These are phyloP conservation scores for Remorina albescens DNA, from an alignment of 2,797 vertebrate genomes.

Conservation along the genomic window DNA sequence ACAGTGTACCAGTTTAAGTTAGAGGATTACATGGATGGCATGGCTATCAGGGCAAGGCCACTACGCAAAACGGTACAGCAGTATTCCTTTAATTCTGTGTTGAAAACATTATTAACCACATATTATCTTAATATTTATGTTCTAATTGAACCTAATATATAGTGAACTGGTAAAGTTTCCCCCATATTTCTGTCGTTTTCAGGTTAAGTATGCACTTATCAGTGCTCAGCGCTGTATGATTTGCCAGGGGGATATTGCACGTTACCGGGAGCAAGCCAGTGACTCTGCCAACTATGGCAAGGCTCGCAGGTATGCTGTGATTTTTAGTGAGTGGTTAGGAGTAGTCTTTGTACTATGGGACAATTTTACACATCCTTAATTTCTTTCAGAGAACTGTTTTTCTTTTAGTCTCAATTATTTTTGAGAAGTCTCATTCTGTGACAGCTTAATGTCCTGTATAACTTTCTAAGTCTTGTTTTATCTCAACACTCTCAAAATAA, in stretches of 20 bases:
- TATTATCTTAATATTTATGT: too few relatives aligned
- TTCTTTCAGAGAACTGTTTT: neutral
- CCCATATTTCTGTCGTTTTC: constrained; percentile 38
- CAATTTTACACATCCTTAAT: neutral
- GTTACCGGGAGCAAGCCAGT: constrained; percentile 95
- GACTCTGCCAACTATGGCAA: constrained; percentile 97
- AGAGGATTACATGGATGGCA: constrained; percentile 97
- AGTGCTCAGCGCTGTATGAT: constrained; percentile 98
- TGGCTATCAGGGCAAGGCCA: constrained; percentile 94
- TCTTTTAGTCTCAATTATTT: neutral
- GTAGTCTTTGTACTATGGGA: neutral
- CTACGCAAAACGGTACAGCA: constrained; percentile 91
- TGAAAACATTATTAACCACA: too few relatives aligned
- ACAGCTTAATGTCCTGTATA: neutral
- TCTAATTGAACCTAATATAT: neutral
- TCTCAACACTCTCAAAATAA: neutral
- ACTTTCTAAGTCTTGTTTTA: neutral
- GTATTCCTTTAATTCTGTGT: neutral
- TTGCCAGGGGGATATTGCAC: constrained; percentile 96
- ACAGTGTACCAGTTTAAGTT: constrained; percentile 94
- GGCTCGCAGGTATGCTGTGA: constrained; percentile 90
- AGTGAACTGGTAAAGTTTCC: neutral
- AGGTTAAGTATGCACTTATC: constrained; percentile 98
- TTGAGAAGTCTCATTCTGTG: neutral
- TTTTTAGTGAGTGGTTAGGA: neutral